phyloP scores from a whole-genome alignment of 2,113 vertebrate genomes.

The Laticauda colubrina region DNA sequence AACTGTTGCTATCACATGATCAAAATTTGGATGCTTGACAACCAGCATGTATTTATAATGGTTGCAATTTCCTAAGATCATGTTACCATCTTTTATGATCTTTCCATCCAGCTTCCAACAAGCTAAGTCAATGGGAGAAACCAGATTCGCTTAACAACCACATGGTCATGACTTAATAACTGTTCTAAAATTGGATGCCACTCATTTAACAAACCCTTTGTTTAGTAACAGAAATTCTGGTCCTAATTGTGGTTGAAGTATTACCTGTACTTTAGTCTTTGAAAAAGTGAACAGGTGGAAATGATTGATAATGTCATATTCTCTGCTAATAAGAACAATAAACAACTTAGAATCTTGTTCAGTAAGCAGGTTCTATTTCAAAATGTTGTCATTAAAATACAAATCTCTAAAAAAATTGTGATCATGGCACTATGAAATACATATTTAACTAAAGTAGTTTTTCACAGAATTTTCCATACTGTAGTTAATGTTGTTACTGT shows the following conservation, averaged over 20 bases:
- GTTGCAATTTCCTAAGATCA: not conserved
- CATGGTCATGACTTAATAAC: not conserved
- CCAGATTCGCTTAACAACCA: not conserved
- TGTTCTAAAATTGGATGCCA: not conserved
- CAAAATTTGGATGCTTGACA: not conserved
- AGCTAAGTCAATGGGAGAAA: not conserved
- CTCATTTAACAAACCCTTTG: not conserved
- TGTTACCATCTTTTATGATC: not conserved
- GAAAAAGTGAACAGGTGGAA: not conserved
- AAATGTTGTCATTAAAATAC: not conserved
- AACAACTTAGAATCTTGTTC: not conserved
- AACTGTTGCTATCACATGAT: not conserved
- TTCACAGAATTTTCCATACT: not conserved
- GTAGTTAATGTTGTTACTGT: not conserved
- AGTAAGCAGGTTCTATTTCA: not conserved
- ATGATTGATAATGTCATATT: not conserved
- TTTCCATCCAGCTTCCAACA: not conserved
- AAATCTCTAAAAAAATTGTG: not conserved
- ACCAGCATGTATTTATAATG: too few relatives aligned
- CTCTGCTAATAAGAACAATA: not conserved
- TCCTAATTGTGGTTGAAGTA: not conserved
- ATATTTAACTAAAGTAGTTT: not conserved
- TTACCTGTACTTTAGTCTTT: not conserved
- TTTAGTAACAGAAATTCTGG: not conserved
- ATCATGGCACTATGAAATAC: not conserved